Base-by-base conservation (phyloP, 2,888 invertebrate genomes). In the Rhabditoides inermis region DNA sequence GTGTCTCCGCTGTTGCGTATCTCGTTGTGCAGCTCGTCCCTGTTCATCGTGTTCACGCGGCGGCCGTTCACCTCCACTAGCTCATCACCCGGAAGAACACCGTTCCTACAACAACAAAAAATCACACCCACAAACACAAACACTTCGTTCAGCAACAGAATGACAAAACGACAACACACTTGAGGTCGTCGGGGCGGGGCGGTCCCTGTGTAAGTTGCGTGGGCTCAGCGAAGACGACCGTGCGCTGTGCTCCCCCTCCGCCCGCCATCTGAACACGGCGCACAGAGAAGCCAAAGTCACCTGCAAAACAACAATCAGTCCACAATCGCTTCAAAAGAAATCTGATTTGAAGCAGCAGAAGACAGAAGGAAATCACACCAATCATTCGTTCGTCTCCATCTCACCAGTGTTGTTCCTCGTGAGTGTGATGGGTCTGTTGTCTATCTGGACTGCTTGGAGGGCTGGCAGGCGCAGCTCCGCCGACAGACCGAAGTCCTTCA, bases 11-110 rank as follows among this genome's bases (percentile, higher is more conserved):
- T 56, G 15, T 40, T 42, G 20, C 60, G 47, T 18, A 70, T 59
- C 23, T 87, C 84, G 72, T 88, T 86, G 69, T 94, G 91, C 76
- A 92, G 84, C 77, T 91, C 90, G 67, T 69, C 69, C 5, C 69
- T 53, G 15, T 91, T 90, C 61, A 94, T 87, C 72, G 89, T 87
- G 77, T 92, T 91, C 49, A 92, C 83, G 3, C 39, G 12, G 15
- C 32, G 83, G 25, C 86, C 86, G 76, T 92, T 91, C 30, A 94
- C 90, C 81, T 90, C 89, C 65, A 92, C 81, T 27, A 94, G 83
- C 68, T 88, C 84, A 79, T 94, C 94, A 4, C 94, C 94, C n/a
- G 92, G 92, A 54, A 92, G 81, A 25, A 94, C 81, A 3, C 90
- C 90, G 6, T 88, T 88, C 15, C 51, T 54, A 20, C 6, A 40